Conservation (phyloP, 1,140 invertebrate genomes). For the Hesperophylax magnus region DNA sequence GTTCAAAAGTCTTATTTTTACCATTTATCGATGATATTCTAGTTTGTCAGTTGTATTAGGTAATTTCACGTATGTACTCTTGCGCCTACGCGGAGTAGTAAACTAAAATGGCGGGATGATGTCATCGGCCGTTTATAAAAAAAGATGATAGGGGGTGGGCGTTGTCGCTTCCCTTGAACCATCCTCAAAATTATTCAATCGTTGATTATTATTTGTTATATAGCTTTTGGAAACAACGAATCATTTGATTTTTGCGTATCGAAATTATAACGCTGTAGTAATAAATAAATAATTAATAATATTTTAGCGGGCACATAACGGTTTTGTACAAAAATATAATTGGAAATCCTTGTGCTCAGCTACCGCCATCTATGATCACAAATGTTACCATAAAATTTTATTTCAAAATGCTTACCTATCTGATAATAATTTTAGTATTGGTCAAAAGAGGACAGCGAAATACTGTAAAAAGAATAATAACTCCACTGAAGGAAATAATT, state of each 20-base stretch:
- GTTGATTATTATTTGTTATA: background rate
- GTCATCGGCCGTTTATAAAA: conserved; percentile 54
- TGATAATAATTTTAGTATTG: no score
- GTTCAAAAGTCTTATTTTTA: conserved; percentile 2
- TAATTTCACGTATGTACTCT: conserved; percentile 7
- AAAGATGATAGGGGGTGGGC: conserved; percentile 50
- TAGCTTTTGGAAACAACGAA: background rate
- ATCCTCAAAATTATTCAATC: conserved; percentile 5
- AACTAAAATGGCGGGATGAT: conserved; percentile 53
- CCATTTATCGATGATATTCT: background rate
- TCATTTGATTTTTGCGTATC: background rate
- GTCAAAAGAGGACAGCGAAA: no score
- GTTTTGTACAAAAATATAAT: no score
- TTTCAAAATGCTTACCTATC: no score
- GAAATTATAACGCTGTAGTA: no score
- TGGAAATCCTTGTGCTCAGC: no score
- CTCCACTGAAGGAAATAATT: no score
- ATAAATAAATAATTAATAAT: no score
- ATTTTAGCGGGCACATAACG: no score
- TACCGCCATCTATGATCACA: no score
- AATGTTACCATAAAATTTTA: no score
- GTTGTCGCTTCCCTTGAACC: conserved; percentile 41
- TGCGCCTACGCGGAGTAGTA: conserved; percentile 32
- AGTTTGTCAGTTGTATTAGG: background rate
- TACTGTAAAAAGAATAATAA: no score